Evolutionary conservation across 2,113 vertebrate species (phyloP), one percentile per base, ranked within the genome.

Genomic region (Sinocyclocheilus anophthalmus): DNA sequence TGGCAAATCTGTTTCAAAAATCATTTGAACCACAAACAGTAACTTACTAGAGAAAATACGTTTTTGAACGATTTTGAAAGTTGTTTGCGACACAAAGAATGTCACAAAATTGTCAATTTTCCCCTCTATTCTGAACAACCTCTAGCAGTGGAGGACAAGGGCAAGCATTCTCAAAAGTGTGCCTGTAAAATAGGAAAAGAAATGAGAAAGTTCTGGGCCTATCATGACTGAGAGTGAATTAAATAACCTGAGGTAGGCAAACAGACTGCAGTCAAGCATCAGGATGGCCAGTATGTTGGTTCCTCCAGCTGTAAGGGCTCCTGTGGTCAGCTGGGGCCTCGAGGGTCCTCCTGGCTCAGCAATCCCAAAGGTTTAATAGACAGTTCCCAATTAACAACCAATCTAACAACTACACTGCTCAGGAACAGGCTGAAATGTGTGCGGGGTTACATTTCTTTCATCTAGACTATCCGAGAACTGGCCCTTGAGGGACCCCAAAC

Each of bases 331-430:
- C 61, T 30, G 42, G 63, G 30, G 78, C 84, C 65, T 83, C 7
- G 5, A 57, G 80, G 24, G 76, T 12, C 83, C 85, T 87, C 76
- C 12, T 24, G 77, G 77, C 33, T 88, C 77, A 86, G 20, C 3
- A 14, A 59, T 73, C 69, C 20, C 33, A 20, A 5, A 33, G 82
- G 37, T 84, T 87, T 80, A 80, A 84, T 84, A 65, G 53, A 73
- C 37, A 63, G 76, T 50, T 87, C 82, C 77, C 76, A 87, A 84
- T 87, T 80, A 80, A 73, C 50, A n/a, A 30, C 24, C 50, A n/a
- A 26, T 84, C 24, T 70, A 70, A 42, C n/a, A 80, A 55, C 78
- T 55, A 24, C 70, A 67, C 26, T 80, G 50, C 78, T 48, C 10
- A 80, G 37, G 39, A 63, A 30, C 59, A 81, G 24, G n/a, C 37